Conservation (phyloP, 2,797 vertebrate species). For the Halcyon badia region DNA sequence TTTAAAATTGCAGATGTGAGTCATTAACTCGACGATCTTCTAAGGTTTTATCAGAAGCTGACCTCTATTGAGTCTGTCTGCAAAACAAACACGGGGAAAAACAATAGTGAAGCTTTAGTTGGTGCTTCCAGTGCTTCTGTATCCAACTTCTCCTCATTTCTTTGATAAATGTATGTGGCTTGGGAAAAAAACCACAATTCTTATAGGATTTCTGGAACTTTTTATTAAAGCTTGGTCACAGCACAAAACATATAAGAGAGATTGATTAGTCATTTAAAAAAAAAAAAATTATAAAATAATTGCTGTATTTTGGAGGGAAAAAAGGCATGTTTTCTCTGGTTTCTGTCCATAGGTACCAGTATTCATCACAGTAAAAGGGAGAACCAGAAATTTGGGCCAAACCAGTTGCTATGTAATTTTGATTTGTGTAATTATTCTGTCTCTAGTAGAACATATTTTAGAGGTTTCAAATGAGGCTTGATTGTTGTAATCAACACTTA, state of each 20-base stretch:
- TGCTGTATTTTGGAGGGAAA: background rate
- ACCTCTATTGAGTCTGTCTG: background rate
- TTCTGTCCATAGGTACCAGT: background rate
- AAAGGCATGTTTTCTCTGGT: background rate
- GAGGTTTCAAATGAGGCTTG: background rate
- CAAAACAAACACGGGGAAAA: background rate
- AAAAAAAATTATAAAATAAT: background rate
- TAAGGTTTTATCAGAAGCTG: background rate
- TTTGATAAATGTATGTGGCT: background rate
- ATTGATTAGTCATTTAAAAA: background rate
- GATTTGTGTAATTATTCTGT: background rate
- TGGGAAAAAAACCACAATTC: background rate
- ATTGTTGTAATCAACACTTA: background rate
- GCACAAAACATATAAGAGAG: background rate
- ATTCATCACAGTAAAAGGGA: background rate
- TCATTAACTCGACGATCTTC: slow-evolving; percentile 33
- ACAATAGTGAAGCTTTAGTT: background rate
- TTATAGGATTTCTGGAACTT: background rate
- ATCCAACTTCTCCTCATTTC: background rate
- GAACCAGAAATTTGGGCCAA: background rate
- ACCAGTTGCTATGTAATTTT: background rate
- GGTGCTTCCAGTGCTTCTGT: background rate
- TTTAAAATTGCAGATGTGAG: slow-evolving; percentile 59
- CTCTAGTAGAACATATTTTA: background rate
- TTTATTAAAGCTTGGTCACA: background rate